Conservation (phyloP, 2,888 invertebrate genomes). For the Heliconius cydno region DNA sequence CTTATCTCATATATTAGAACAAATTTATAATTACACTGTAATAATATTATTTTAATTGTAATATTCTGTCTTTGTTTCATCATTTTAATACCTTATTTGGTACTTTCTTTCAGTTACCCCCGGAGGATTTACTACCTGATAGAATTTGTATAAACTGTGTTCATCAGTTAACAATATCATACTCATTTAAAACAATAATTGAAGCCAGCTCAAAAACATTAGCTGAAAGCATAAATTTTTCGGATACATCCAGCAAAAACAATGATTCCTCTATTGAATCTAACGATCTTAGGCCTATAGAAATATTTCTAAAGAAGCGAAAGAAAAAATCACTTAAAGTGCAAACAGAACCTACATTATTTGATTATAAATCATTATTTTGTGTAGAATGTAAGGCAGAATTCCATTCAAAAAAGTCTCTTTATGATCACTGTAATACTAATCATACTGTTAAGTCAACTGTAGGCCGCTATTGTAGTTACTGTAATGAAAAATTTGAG, state of each 20-base stretch:
- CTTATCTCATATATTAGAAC: conserved; percentile 68
- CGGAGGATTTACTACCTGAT: conserved; percentile 64
- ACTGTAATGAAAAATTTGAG: conserved; percentile 76
- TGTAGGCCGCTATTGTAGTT: conserved; percentile 73
- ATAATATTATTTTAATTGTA: conserved; percentile 6
- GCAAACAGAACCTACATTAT: conserved; percentile 47
- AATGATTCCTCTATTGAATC: conserved; percentile 62
- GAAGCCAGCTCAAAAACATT: conserved; percentile 67
- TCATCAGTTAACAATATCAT: conserved; percentile 74
- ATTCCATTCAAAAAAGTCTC: conserved; percentile 60
- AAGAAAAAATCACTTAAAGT: conserved; percentile 49
- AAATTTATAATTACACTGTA: conserved; percentile 75
- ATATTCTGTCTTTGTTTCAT: not conserved
- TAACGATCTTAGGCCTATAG: conserved; percentile 56
- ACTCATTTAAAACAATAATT: conserved; percentile 76
- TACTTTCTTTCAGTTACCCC: conserved; percentile 55
- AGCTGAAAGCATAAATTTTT: conserved; percentile 53
- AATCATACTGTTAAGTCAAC: conserved; percentile 66
- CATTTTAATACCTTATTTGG: not conserved
- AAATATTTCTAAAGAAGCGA: conserved; percentile 43
- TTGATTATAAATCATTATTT: conserved; percentile 57
- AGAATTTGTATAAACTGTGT: conserved; percentile 75
- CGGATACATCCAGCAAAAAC: conserved; percentile 57
- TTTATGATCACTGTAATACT: conserved; percentile 67
- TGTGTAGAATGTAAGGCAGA: conserved; percentile 76